phyloP scores from a whole-genome alignment of 1,140 invertebrate genomes.

The Homarus americanus region DNA sequence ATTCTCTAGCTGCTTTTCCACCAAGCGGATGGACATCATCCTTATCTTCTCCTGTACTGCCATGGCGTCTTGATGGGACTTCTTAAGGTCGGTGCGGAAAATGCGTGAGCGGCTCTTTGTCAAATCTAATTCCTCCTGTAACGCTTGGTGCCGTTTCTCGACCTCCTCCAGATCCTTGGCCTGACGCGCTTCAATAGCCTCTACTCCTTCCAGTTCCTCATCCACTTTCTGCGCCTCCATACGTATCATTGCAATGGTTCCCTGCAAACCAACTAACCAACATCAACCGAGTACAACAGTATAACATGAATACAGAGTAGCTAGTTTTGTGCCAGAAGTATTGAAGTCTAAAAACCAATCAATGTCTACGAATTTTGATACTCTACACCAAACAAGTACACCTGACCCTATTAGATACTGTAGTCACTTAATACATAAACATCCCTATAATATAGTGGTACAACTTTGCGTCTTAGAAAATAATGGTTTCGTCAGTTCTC shows the following conservation, averaged over 20 bases:
- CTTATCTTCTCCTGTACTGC: background rate
- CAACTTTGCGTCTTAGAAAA: no score
- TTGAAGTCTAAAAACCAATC: no score
- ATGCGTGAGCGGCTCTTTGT: background rate
- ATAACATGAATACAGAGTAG: no score
- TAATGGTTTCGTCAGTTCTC: no score
- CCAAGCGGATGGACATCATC: background rate
- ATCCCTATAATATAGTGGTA: no score
- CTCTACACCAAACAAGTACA: no score
- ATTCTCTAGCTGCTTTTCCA: background rate
- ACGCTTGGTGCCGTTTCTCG: background rate
- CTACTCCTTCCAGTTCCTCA: background rate
- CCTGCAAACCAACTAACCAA: background rate
- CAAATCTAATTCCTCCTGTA: background rate
- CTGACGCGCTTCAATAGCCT: background rate
- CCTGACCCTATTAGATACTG: no score
- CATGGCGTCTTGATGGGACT: background rate
- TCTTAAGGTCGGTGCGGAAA: background rate
- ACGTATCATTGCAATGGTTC: background rate
- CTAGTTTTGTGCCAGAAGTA: no score
- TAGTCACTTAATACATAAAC: no score
- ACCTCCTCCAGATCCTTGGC: background rate
- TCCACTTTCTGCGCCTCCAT: constrained; percentile 1
- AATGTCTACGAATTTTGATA: no score
- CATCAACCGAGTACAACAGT: no score